These are phyloP conservation scores for Rotaria macrura DNA, from an alignment of 2,888 invertebrate species.

Conservation along the genomic window DNA sequence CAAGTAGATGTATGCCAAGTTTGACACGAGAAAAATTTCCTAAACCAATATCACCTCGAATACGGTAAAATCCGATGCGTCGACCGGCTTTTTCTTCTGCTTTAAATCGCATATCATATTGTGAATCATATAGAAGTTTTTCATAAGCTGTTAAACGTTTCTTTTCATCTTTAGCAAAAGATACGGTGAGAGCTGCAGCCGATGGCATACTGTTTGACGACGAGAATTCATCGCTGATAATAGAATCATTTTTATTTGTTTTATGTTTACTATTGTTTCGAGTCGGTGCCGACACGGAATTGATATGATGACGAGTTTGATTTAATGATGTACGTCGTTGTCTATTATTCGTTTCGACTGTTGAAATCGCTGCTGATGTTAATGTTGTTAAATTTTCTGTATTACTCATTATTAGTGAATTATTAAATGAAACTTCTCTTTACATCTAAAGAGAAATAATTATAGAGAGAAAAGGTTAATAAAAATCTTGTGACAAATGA, in stretches of 20 bases:
- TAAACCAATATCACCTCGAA: slow-evolving; percentile 64
- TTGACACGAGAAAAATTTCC: slow-evolving; percentile 72
- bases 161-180: slow-evolving; percentile 11
- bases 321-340: background rate
- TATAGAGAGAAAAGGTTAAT: background rate
- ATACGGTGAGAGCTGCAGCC: background rate
- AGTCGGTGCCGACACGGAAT: background rate
- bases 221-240: background rate
- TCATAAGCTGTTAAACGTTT: background rate
- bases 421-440: background rate
- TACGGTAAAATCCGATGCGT: slow-evolving; percentile 62
- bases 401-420: background rate
- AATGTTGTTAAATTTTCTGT: background rate
- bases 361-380: background rate
- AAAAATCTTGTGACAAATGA: background rate
- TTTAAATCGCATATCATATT: slow-evolving; percentile 8
- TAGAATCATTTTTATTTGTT: background rate
- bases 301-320: background rate
- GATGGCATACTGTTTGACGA: background rate
- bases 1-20: slow-evolving; percentile 63
- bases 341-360: background rate
- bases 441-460: background rate
- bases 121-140: slow-evolving; percentile 10
- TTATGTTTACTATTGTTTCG: background rate
- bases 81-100: slow-evolving; percentile 14